Evolutionary conservation across 1,140 invertebrate species (phyloP), one percentile per base, ranked within the genome.

Genomic region (Cydia fagiglandana): DNA sequence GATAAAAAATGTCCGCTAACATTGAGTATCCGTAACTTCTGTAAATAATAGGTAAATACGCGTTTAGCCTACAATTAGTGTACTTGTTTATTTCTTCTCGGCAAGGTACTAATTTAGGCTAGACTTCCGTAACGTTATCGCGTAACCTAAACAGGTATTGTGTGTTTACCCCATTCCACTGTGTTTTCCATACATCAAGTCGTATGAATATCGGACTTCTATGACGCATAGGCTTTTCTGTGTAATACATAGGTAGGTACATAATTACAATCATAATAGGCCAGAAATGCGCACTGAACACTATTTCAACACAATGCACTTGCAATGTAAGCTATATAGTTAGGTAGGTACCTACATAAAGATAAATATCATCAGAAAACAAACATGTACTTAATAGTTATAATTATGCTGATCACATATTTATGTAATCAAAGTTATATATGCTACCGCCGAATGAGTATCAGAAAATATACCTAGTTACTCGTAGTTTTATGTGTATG

Each of bases 111-210:
- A 56, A 56, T 56, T 56, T 17, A 13, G 53, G 53, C 53, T 56
- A 56, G 53, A 61, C 56, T 61, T 61, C 56, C 20, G 20, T 24
- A 61, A 10, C 56, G 56, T 61, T 61, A 61, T 61, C 56, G 56
- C 56, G 56, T 12, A 24, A 61, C 56, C 56, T 61, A 61, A 61
- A 61, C 56, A 61, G 24, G 56, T 47, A 24, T 24, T 61, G 56
- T 61, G 5, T 24, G 56, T 61, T 61, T 20, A 61, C 56, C n/a
- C 20, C 56, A 61, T 61, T 61, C 17, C 56, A 6, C 10, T 17
- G 56, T 61, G 56, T 61, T 20, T 24, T 4, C 34, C 34, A 24
- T 61, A 10, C 53, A 56, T 17, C n/a, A 56, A 61, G 20, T 7
- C 56, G 15, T 61, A 12, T 61, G 56, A 12, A n/a, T 61, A 61